phyloP scores from a whole-genome alignment of 2,113 vertebrate species.

The Eleginops maclovinus region DNA sequence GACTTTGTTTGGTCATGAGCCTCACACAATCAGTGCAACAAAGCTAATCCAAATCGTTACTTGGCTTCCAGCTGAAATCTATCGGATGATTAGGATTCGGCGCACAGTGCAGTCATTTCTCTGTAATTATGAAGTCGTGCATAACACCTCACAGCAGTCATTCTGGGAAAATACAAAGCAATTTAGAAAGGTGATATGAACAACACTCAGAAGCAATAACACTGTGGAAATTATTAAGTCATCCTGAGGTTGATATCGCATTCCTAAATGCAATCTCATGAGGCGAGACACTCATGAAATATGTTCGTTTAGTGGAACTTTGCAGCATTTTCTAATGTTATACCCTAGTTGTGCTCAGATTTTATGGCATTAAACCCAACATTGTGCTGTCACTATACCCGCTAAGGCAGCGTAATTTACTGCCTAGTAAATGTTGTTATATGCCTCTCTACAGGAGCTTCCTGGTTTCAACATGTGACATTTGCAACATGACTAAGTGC shows the following conservation, averaged over 20 bases:
- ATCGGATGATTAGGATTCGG: conserved; percentile 44
- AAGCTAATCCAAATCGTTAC: conserved; percentile 57
- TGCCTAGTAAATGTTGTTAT: conserved; percentile 60
- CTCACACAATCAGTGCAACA: conserved; percentile 51
- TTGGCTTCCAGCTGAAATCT: conserved; percentile 34
- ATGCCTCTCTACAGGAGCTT: conserved; percentile 54
- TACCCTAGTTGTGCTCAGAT: conserved; percentile 20
- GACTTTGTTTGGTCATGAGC: conserved; percentile 50
- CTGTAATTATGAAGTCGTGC: conserved; percentile 54
- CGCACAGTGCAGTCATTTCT: conserved; percentile 31
- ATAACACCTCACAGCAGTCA: conserved; percentile 40
- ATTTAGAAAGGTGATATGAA: conserved; percentile 50
- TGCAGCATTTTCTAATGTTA: conserved; percentile 23
- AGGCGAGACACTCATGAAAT: conserved; percentile 37
- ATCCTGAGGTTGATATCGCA: conserved; percentile 37
- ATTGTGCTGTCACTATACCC: conserved; percentile 52
- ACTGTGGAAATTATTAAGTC: conserved; percentile 60
- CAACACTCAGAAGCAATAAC: conserved; percentile 29
- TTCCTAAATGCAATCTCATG: conserved; percentile 50
- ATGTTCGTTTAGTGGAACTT: conserved; percentile 23
- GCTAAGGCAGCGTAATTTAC: conserved; percentile 60
- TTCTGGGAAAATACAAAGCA: conserved; percentile 45
- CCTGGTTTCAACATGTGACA: conserved; percentile 69
- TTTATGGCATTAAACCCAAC: conserved; percentile 60
- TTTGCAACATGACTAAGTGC: conserved; percentile 69